Percentiles rank a stretch among this genome's conserved stretches.
phyloP scores from a whole-genome alignment of 2,797 vertebrate genomes.

The Fringilla coelebs region DNA sequence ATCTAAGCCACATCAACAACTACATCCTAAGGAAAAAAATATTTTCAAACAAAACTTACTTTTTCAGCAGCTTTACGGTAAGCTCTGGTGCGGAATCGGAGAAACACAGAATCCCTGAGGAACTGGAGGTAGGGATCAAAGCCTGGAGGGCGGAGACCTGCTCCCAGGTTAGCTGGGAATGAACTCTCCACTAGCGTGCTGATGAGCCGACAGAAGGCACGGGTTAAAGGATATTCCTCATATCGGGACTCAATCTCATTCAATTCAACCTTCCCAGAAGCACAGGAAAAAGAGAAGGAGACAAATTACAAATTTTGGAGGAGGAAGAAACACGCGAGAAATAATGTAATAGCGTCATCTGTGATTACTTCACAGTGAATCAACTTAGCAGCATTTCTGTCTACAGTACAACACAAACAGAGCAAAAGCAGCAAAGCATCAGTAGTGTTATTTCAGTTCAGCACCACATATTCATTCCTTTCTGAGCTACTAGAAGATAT shows the following conservation, averaged over 20 bases:
- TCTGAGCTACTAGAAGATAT: background rate
- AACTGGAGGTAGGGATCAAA: conserved; percentile 97
- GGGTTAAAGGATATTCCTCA: conserved; percentile 94
- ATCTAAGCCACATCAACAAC: background rate
- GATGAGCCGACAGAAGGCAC: conserved; percentile 92
- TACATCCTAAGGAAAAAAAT: background rate
- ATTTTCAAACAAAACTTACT: conserved; percentile 70
- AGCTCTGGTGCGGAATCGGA: conserved; percentile 96
- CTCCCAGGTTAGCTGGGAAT: conserved; percentile 91
- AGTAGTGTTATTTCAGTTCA: background rate
- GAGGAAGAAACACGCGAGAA: background rate
- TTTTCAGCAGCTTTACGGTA: conserved; percentile 94
- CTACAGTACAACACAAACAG: background rate
- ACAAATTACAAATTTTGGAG: background rate
- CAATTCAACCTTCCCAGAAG: conserved; percentile 86
- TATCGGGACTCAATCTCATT: conserved; percentile 97
- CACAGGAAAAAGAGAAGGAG: background rate
- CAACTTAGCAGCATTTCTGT: background rate
- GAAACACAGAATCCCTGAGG: conserved; percentile 91
- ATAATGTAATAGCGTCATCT: background rate
- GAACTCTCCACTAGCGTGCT: conserved; percentile 93
- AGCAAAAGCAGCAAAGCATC: background rate
- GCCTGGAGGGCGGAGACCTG: conserved; percentile 90
- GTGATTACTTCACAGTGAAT: background rate
- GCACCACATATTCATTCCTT: background rate